A percentile compares a stretch with the other conserved stretches of the same genome.
phyloP scores from a whole-genome alignment of 2,797 vertebrate species.

The Ambastaia sidthimunki region DNA sequence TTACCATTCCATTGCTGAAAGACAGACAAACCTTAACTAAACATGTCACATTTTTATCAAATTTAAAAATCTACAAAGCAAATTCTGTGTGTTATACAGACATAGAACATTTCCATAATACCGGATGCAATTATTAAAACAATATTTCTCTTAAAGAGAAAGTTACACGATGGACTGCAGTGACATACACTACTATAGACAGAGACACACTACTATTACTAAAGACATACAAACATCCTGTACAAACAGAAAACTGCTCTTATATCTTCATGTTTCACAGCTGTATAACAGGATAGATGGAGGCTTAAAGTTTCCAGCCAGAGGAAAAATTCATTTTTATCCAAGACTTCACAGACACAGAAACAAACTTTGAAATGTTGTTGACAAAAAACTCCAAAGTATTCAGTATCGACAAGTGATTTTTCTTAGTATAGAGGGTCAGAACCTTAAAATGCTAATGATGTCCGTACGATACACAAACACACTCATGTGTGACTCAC shows the following conservation, averaged over 20 bases:
- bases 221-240: slow-evolving; percentile 1
- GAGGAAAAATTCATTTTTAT: slow-evolving; percentile 42
- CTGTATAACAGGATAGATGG: slow-evolving; percentile 20
- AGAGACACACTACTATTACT: not conserved
- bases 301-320: slow-evolving; percentile 28
- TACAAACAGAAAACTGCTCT: slow-evolving; percentile 35
- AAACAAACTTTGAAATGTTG: slow-evolving; percentile 37
- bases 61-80: too few species aligned
- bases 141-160: not conserved
- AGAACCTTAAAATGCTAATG: slow-evolving; percentile 31
- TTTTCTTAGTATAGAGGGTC: slow-evolving; percentile 9
- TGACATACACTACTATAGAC: not conserved
- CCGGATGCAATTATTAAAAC: not conserved
- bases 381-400: slow-evolving; percentile 45
- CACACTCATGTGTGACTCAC: slow-evolving; percentile 58
- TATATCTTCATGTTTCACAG: slow-evolving; percentile 52
- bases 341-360: slow-evolving; percentile 38
- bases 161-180: not conserved
- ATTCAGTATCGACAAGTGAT: slow-evolving; percentile 38
- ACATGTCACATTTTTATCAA: too few species aligned
- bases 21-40: slow-evolving; percentile 32
- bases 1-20: slow-evolving; percentile 94
- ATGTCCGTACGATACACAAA: not conserved
- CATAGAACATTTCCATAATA: not conserved
- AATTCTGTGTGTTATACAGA: not conserved